A percentile compares a stretch with the other conserved stretches of the same genome.
Evolutionary conservation across 2,113 vertebrate species (phyloP).

Genomic region (Stegostoma tigrinum): DNA sequence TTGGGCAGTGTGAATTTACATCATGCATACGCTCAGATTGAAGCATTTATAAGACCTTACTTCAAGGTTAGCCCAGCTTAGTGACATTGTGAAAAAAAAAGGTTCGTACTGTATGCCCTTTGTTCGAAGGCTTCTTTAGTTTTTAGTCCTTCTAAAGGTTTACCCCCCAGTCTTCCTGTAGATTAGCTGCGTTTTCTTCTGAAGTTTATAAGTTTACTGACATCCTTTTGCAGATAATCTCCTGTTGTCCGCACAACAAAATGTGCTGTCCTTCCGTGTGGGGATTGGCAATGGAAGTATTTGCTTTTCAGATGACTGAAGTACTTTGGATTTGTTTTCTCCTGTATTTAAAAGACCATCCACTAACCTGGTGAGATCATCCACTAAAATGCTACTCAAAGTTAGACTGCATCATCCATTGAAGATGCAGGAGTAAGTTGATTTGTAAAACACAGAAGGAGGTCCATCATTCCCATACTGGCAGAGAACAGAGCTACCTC

Average conservation of each 20-base stretch:
- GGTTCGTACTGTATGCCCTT: no score
- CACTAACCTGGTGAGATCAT: background rate
- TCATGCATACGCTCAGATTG: background rate
- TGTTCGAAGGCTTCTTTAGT: background rate
- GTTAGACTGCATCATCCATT: background rate
- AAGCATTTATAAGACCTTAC: background rate
- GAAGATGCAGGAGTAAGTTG: background rate
- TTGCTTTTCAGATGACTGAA: background rate
- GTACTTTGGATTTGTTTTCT: background rate
- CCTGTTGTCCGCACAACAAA: background rate
- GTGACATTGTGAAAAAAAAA: no score
- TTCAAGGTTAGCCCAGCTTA: background rate
- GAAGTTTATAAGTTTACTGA: background rate
- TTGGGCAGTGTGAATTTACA: background rate
- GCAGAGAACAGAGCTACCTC: no score
- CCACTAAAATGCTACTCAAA: background rate
- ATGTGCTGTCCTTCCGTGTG: background rate
- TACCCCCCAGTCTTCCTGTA: background rate
- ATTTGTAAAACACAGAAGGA: background rate
- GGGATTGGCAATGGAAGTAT: background rate
- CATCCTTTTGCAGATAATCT: background rate
- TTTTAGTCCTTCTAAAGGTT: background rate
- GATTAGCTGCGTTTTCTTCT: background rate
- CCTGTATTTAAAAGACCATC: background rate
- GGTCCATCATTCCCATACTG: background rate